Conservation (phyloP, 2,888 invertebrate genomes). For the Metopia argyrocephala region DNA sequence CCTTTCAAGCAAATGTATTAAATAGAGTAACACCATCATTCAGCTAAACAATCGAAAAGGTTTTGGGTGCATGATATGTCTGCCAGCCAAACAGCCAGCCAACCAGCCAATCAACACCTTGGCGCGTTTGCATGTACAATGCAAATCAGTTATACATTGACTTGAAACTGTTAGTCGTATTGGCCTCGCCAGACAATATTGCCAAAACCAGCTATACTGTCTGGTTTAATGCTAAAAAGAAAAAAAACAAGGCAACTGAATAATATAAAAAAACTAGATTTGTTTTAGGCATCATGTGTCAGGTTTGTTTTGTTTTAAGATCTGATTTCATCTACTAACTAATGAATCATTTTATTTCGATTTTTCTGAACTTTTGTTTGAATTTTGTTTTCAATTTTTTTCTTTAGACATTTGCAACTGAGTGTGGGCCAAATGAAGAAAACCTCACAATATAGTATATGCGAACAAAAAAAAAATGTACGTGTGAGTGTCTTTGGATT, state of each 20-base stretch:
- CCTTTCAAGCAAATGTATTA: conserved; percentile 12
- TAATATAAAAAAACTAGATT: conserved; percentile 38
- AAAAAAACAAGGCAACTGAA: not conserved
- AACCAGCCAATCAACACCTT: conserved; percentile 64
- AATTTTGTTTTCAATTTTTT: conserved; percentile 17
- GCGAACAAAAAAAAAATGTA: not conserved
- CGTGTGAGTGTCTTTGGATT: conserved; percentile 23
- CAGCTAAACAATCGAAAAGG: conserved; percentile 32
- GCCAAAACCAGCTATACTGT: conserved; percentile 38
- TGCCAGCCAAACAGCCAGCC: no score
- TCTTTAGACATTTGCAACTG: conserved; percentile 9
- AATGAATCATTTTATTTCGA: conserved; percentile 75
- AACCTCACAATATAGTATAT: not conserved
- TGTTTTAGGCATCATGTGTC: conserved; percentile 62
- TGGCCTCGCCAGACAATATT: conserved; percentile 46
- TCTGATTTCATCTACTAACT: conserved; percentile 73
- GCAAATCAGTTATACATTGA: conserved; percentile 71
- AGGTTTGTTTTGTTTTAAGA: conserved; percentile 70
- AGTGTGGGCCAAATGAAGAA: conserved; percentile 45
- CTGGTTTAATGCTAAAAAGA: not conserved
- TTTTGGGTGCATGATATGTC: conserved; percentile 45
- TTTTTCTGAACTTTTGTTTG: conserved; percentile 46
- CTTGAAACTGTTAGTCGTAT: conserved; percentile 46
- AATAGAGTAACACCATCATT: conserved; percentile 42
- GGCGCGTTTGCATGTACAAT: conserved; percentile 73